Percentiles rank a stretch among this genome's conserved stretches.
Evolutionary conservation across 2,113 vertebrate species (phyloP).

Genomic region (Atrichornis clamosus): DNA sequence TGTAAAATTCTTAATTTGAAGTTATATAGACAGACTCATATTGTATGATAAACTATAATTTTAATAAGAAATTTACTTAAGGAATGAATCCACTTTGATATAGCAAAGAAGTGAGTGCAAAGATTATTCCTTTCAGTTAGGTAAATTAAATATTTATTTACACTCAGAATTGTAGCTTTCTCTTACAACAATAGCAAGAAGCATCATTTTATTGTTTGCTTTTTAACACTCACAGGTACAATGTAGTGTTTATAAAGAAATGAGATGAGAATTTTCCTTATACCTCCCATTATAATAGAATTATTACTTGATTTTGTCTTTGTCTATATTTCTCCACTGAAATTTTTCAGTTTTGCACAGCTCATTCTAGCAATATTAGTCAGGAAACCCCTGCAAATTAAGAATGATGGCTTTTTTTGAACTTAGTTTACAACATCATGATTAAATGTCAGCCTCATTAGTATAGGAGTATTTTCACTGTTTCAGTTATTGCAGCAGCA

Average conservation of each 20-base stretch:
- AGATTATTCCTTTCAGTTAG: neutral
- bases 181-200: neutral
- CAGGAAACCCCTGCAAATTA: neutral
- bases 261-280: neutral
- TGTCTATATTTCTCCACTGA: neutral
- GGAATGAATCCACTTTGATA: neutral
- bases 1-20: neutral
- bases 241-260: neutral
- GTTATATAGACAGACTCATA: neutral
- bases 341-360: neutral
- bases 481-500: neutral
- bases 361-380: neutral
- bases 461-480: neutral
- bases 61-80: neutral
- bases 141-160: neutral
- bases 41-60: neutral
- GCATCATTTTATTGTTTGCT: neutral
- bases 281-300: neutral
- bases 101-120: neutral
- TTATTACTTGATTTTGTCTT: neutral
- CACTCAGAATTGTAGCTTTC: neutral
- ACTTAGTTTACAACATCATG: neutral
- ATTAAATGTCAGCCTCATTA: slow-evolving; percentile 40
- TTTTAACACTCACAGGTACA: neutral
- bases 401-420: neutral